Conservation (phyloP, 2,888 invertebrate species). For the Litoditis marina region DNA sequence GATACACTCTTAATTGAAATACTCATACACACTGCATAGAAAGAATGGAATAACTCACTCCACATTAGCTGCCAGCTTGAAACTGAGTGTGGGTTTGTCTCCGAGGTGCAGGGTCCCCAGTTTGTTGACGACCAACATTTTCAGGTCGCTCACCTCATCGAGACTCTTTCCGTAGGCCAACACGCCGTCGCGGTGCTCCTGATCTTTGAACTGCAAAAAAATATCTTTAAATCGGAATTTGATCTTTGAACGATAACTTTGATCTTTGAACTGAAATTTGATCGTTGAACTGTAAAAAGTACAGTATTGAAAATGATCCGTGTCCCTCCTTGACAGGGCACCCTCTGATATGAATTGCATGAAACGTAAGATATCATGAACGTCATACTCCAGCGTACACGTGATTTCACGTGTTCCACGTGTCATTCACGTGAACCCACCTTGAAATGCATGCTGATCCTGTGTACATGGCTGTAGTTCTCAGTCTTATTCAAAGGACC, state of each 20-base stretch:
- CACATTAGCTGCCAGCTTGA: conserved; percentile 19
- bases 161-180: conserved; percentile 26
- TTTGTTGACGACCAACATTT: conserved; percentile 29
- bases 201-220: conserved; percentile 17
- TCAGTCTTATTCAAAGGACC: too few species aligned
- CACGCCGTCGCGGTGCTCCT: too few species aligned
- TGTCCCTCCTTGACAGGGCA: too few species aligned
- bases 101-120: conserved; percentile 29
- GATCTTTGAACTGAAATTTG: too few species aligned
- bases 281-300: background rate
- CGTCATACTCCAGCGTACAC: too few species aligned
- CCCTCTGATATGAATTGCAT: too few species aligned
- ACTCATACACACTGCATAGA: background rate
- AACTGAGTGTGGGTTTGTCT: conserved; percentile 20
- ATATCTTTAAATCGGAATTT: background rate
- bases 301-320: too few species aligned
- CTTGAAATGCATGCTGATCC: conserved; percentile 34
- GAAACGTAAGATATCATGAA: too few species aligned
- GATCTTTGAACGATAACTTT: conserved; percentile 11
- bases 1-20: too few species aligned
- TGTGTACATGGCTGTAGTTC: conserved; percentile 12
- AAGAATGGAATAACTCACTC: conserved; percentile 10
- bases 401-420: too few species aligned
- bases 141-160: conserved; percentile 13
- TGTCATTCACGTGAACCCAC: background rate